Conservation (phyloP, 2,888 invertebrate genomes). For the Thera obeliscata region DNA sequence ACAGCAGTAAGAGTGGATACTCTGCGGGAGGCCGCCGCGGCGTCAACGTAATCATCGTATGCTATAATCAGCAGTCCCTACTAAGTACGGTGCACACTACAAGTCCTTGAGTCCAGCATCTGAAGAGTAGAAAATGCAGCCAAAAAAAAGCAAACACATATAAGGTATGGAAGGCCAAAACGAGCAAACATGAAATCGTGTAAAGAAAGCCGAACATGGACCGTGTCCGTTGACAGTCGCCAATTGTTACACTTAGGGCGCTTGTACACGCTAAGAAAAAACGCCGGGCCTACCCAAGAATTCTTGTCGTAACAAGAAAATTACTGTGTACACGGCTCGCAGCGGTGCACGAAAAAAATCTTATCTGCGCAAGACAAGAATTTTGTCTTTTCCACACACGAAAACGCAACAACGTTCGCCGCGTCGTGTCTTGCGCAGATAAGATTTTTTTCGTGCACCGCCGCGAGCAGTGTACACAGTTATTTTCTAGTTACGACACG, state of each 20-base stretch:
- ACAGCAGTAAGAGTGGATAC: constrained; percentile 47
- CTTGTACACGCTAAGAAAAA: too few relatives aligned
- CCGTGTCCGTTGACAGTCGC: constrained; percentile 39
- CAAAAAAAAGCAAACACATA: constrained; percentile 14
- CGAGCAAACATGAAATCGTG: constrained; percentile 25
- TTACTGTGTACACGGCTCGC: too few relatives aligned
- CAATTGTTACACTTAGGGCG: constrained; percentile 39
- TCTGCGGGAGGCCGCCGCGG: constrained; percentile 58
- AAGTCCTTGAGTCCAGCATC: not conserved
- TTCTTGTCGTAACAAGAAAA: too few relatives aligned
- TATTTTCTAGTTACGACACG: too few relatives aligned
- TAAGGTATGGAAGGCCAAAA: constrained; percentile 13
- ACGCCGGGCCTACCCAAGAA: too few relatives aligned
- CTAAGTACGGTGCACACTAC: not conserved
- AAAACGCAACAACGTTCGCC: too few relatives aligned
- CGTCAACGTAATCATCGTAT: constrained; percentile 38
- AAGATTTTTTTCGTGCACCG: too few relatives aligned
- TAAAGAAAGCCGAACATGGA: constrained; percentile 36
- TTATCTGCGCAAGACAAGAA: too few relatives aligned
- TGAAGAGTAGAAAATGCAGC: not conserved
- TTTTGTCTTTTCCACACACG: too few relatives aligned
- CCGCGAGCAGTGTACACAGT: too few relatives aligned
- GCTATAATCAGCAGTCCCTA: constrained; percentile 20
- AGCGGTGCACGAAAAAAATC: too few relatives aligned
- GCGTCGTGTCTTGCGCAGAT: too few relatives aligned